These are phyloP conservation scores for Prunella himalayana DNA, from an alignment of 2,113 vertebrate species.

Conservation along the genomic window DNA sequence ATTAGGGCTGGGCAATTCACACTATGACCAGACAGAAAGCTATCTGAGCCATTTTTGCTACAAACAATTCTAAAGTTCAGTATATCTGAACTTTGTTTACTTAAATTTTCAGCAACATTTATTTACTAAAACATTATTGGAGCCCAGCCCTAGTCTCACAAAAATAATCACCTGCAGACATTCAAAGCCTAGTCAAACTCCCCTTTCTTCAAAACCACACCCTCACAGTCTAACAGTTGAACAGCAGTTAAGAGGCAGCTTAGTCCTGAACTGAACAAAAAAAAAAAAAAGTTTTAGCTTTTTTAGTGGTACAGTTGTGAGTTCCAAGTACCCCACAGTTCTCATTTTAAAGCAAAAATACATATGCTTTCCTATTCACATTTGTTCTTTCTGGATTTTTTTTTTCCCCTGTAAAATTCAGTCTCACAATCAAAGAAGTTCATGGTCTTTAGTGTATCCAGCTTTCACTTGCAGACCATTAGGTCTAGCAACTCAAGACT, in stretches of 20 bases:
- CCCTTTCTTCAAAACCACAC: slow-evolving; percentile 54
- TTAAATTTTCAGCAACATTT: slow-evolving; percentile 64
- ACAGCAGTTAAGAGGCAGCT: slow-evolving; percentile 61
- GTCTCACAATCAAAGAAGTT: neutral
- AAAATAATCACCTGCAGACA: slow-evolving; percentile 71
- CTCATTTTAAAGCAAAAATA: slow-evolving; percentile 19
- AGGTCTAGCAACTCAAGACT: slow-evolving; percentile 57
- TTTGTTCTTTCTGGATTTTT: neutral
- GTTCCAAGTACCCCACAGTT: slow-evolving; percentile 30
- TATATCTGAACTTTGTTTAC: slow-evolving; percentile 61
- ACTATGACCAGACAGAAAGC: slow-evolving; percentile 78
- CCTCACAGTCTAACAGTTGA: slow-evolving; percentile 61
- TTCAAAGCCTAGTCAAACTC: slow-evolving; percentile 65
- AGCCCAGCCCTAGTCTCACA: slow-evolving; percentile 82
- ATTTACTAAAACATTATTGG: slow-evolving; percentile 61
- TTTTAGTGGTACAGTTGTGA: slow-evolving; percentile 43
- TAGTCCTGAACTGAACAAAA: slow-evolving; percentile 27
- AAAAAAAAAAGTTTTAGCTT: neutral
- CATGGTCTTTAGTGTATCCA: neutral
- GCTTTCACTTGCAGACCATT: slow-evolving; percentile 43
- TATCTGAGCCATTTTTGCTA: slow-evolving; percentile 74
- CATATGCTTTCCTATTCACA: neutral
- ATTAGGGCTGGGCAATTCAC: slow-evolving; percentile 80
- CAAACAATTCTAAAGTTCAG: slow-evolving; percentile 64
- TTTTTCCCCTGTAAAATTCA: slow-evolving; percentile 24